phyloP scores from a whole-genome alignment of 1,140 invertebrate genomes.

The Condylostylus longicornis region DNA sequence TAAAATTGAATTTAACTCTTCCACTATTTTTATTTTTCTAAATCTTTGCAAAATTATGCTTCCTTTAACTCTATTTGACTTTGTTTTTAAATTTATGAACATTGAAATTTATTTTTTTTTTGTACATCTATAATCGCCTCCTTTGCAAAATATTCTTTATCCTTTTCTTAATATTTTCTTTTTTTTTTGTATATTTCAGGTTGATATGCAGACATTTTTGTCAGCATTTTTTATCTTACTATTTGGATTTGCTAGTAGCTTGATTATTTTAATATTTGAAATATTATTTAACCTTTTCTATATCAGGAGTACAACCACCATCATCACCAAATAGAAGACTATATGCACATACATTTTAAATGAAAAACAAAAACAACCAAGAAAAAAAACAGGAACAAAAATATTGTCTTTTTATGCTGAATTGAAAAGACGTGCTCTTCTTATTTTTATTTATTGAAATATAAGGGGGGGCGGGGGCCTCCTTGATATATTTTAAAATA shows the following conservation, averaged over 20 bases:
- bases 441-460: too few relatives aligned
- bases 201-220: slow-evolving; percentile 32
- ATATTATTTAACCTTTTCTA: slow-evolving; percentile 27
- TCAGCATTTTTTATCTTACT: slow-evolving; percentile 33
- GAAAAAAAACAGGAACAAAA: too few relatives aligned
- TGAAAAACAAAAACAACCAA: too few relatives aligned
- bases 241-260: slow-evolving; percentile 28
- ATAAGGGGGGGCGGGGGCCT: too few relatives aligned
- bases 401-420: too few relatives aligned
- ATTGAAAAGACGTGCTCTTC: too few relatives aligned
- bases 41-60: not conserved
- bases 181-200: slow-evolving; percentile 9
- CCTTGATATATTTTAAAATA: too few relatives aligned
- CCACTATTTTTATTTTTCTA: not conserved
- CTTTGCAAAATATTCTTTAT: too few relatives aligned
- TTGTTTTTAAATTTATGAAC: not conserved
- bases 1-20: not conserved
- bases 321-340: too few relatives aligned
- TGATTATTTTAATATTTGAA: slow-evolving; percentile 31
- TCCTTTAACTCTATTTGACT: not conserved
- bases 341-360: too few relatives aligned
- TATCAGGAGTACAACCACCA: too few relatives aligned
- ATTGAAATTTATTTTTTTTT: not conserved
- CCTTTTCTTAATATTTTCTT: slow-evolving; percentile 1
- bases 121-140: too few relatives aligned